Evolutionary conservation across 1,140 invertebrate species (phyloP).

Genomic region (Bombus pascuorum): DNA sequence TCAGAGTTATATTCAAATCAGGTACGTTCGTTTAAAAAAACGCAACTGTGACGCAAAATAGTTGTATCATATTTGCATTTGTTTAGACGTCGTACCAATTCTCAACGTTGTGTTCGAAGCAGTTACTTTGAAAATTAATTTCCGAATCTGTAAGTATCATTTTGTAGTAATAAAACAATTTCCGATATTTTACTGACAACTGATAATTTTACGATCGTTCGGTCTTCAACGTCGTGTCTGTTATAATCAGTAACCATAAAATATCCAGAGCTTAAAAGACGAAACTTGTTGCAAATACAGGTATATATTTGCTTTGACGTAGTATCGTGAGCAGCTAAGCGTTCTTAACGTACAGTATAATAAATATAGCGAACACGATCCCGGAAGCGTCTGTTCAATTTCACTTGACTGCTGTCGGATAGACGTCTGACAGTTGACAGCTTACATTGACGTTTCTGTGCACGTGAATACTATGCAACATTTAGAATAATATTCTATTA

Average conservation of each 20-base stretch:
- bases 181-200: not conserved
- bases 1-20: no score
- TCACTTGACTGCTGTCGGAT: conserved; percentile 40
- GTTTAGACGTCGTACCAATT: not conserved
- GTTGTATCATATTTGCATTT: no score
- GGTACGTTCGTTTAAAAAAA: no score
- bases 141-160: not conserved
- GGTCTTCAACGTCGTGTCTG: not conserved
- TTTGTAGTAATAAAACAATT: not conserved
- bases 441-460: conserved; percentile 14
- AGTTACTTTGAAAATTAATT: not conserved
- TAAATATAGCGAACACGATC: conserved; percentile 38
- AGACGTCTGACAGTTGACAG: conserved; percentile 41
- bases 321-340: not conserved
- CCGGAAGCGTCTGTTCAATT: conserved; percentile 36
- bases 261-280: not conserved
- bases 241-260: not conserved
- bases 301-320: not conserved
- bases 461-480: not conserved
- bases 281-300: not conserved
- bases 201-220: not conserved
- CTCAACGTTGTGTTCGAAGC: not conserved
- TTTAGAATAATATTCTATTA: conserved; percentile 41
- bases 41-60: no score
- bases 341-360: not conserved